These are phyloP conservation scores for Dryobates pubescens DNA, from an alignment of 2,797 vertebrate species.

Conservation along the genomic window DNA sequence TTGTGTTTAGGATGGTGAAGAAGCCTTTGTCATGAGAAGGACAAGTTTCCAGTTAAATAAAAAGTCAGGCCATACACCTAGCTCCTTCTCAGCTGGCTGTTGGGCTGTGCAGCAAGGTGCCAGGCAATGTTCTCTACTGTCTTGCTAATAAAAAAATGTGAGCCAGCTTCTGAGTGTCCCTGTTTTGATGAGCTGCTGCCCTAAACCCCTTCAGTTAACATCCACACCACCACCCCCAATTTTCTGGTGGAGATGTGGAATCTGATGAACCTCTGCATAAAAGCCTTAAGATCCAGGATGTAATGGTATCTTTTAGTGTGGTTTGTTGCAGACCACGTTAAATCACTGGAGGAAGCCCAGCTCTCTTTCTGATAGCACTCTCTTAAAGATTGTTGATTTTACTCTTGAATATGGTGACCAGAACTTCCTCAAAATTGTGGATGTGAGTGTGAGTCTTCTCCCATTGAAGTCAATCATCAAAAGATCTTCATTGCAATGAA, in stretches of 20 bases:
- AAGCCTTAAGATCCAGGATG: background rate
- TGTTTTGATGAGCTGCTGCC: background rate
- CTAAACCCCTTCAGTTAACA: background rate
- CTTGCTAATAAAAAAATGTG: background rate
- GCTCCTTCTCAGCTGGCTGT: background rate
- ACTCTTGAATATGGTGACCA: background rate
- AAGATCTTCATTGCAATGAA: background rate
- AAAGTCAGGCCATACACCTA: background rate
- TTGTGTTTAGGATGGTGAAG: background rate
- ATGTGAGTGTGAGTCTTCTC: background rate
- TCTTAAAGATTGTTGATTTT: background rate
- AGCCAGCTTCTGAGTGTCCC: background rate
- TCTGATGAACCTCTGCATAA: background rate
- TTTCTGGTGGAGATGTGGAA: background rate
- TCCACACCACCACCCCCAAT: background rate
- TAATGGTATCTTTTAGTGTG: background rate
- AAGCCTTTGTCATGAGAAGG: background rate
- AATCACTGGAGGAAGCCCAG: background rate
- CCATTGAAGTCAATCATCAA: background rate
- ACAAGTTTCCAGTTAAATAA: background rate
- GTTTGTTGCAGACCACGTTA: background rate
- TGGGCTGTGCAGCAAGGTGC: background rate
- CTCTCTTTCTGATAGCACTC: background rate
- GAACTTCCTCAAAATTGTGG: background rate
- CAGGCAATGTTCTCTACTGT: background rate